phyloP scores from a whole-genome alignment of 2,888 invertebrate species.

The Alsophila aescularia region DNA sequence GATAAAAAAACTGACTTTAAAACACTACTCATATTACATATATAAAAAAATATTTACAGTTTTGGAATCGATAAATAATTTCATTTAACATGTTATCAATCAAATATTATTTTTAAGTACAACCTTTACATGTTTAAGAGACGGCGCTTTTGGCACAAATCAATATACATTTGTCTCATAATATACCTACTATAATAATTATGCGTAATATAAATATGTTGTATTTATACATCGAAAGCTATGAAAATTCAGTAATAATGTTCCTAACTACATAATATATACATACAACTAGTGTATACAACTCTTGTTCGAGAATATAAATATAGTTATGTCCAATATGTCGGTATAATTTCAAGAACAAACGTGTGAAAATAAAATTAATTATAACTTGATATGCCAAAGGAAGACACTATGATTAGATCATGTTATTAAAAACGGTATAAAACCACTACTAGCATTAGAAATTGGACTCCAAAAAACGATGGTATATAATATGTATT shows the following conservation, averaged over 20 bases:
- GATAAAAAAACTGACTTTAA: background rate
- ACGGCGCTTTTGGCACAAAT: conserved; percentile 55
- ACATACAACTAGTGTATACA: background rate
- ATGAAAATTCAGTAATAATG: conserved; percentile 17
- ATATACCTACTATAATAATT: background rate
- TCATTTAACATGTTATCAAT: background rate
- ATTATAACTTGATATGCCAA: conserved; percentile 26
- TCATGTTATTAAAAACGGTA: conserved; percentile 2
- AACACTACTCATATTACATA: background rate
- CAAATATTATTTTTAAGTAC: conserved; percentile 5
- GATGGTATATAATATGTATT: background rate
- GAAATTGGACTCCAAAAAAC: background rate
- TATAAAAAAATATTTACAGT: background rate
- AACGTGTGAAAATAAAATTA: background rate
- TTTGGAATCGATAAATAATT: background rate
- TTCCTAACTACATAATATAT: conserved; percentile 10
- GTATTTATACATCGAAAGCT: conserved; percentile 12
- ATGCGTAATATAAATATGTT: background rate
- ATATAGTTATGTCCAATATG: background rate
- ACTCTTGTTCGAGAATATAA: background rate
- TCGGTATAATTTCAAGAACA: background rate
- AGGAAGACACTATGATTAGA: conserved; percentile 12
- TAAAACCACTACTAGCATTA: conserved; percentile 6
- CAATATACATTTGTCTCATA: conserved; percentile 33
- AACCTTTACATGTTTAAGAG: conserved; percentile 29